These are phyloP conservation scores for Odontophorus gujanensis DNA, from an alignment of 2,113 vertebrate species.

Conservation along the genomic window DNA sequence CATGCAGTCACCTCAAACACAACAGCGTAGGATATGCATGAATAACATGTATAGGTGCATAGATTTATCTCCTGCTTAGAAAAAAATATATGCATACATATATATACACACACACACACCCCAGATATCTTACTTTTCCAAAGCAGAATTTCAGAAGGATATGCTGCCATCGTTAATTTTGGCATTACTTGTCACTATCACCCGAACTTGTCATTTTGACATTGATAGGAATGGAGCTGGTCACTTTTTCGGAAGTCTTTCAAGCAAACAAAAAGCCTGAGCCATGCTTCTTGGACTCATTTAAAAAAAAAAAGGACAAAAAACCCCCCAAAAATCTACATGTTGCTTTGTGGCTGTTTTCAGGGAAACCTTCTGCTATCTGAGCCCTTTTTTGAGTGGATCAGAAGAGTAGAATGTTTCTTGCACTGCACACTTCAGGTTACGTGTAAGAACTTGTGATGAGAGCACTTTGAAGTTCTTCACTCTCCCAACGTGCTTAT, in stretches of 20 bases:
- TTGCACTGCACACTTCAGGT: background rate
- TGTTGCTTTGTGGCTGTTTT: accelerated
- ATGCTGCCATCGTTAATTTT: background rate
- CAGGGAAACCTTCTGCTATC: background rate
- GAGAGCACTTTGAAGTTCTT: background rate
- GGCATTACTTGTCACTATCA: background rate
- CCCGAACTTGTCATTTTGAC: background rate
- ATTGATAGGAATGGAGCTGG: background rate
- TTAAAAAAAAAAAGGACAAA: background rate
- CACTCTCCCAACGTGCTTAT: background rate
- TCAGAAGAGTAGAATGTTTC: background rate
- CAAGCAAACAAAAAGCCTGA: background rate
- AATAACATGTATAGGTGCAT: background rate
- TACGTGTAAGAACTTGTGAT: background rate
- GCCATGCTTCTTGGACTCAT: background rate
- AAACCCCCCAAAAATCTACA: background rate
- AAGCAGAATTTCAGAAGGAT: background rate
- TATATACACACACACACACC: too few species aligned
- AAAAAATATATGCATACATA: background rate
- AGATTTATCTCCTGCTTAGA: background rate
- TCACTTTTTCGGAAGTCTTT: background rate
- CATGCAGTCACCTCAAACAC: background rate
- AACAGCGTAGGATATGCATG: too few species aligned
- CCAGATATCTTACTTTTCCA: background rate
- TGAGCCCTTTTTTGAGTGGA: background rate